Conservation (phyloP, 2,888 invertebrate genomes). For the Physocephala rufipes region DNA sequence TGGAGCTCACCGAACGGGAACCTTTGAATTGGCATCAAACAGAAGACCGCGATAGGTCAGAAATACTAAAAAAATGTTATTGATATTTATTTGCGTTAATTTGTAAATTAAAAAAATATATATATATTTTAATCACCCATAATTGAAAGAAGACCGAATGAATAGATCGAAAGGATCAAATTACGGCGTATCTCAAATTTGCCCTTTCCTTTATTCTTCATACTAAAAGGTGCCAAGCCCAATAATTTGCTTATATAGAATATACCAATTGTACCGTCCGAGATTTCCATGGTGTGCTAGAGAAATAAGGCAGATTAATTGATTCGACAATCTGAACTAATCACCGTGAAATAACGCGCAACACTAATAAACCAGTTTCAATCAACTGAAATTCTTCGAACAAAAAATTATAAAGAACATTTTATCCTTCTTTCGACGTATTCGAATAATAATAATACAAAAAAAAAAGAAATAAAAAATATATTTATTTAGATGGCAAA, state of each 20-base stretch:
- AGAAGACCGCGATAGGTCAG: slow-evolving; percentile 62
- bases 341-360: neutral
- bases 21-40: slow-evolving; percentile 62
- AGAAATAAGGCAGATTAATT: neutral
- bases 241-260: slow-evolving; percentile 61
- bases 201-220: slow-evolving; percentile 55
- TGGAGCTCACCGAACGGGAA: slow-evolving; percentile 59
- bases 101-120: neutral
- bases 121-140: slow-evolving; percentile 59
- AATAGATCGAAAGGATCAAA: slow-evolving; percentile 57
- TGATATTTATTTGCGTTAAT: neutral
- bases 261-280: slow-evolving; percentile 57
- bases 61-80: slow-evolving; percentile 47
- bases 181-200: slow-evolving; percentile 56
- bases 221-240: slow-evolving; percentile 60
- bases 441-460: no score
- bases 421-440: neutral
- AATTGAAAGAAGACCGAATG: slow-evolving; percentile 53
- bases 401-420: neutral
- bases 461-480: neutral
- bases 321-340: neutral
- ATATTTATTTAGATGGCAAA: slow-evolving; percentile 19
- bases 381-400: neutral
- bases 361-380: slow-evolving; percentile 16
- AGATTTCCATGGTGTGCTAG: slow-evolving; percentile 58